Evolutionary conservation across 2,888 invertebrate species (phyloP).

Genomic region (Tinea trinotella): DNA sequence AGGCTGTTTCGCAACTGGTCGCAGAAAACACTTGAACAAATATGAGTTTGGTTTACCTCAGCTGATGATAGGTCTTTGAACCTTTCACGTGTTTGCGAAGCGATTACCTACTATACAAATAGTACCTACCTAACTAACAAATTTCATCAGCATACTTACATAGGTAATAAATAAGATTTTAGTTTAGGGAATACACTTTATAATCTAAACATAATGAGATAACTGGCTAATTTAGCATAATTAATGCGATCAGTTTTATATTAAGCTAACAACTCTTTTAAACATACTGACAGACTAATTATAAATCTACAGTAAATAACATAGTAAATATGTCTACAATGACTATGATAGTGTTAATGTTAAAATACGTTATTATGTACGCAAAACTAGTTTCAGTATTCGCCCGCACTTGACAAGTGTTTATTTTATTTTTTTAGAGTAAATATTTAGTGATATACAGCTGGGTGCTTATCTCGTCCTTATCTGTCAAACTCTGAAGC

Average conservation of each 20-base stretch:
- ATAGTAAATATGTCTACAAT: conserved; percentile 7
- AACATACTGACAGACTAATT: conserved; percentile 8
- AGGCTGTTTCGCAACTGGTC: conserved; percentile 37
- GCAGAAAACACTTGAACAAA: conserved; percentile 57
- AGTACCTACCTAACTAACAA: conserved; percentile 3
- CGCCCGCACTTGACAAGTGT: conserved; percentile 25
- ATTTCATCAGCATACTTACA: conserved; percentile 4
- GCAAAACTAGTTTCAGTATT: conserved; percentile 11
- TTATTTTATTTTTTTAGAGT: conserved; percentile 57
- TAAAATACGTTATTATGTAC: conserved; percentile 1
- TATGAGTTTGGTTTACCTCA: conserved; percentile 29
- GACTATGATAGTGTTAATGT: conserved; percentile 1
- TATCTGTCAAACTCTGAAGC: conserved; percentile 71
- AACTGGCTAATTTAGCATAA: background rate
- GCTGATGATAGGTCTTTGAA: conserved; percentile 56
- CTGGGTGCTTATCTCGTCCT: conserved; percentile 60
- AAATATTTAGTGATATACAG: conserved; percentile 58
- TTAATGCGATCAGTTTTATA: conserved; percentile 4
- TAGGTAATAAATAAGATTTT: background rate
- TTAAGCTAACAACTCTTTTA: background rate
- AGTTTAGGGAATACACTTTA: background rate
- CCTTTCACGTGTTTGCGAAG: conserved; percentile 50
- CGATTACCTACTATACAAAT: conserved; percentile 5
- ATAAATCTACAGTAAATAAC: background rate
- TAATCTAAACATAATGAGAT: background rate